Conservation (phyloP, 1,140 invertebrate species). For the Pachypsylla venusta region DNA sequence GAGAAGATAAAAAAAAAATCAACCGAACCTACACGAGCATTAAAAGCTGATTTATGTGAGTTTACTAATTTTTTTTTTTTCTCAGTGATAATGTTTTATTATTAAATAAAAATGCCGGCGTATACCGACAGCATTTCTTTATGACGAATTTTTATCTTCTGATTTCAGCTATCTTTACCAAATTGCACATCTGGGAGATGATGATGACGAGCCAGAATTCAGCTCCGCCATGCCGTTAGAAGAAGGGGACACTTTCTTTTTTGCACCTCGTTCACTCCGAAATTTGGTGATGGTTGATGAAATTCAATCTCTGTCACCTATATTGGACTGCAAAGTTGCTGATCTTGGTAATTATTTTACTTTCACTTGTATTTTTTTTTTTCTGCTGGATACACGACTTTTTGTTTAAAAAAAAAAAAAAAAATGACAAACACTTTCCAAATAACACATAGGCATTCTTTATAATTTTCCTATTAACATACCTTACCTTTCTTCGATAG, state of each 20-base stretch:
- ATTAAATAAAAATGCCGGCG: no score
- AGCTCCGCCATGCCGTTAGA: slow-evolving; percentile 96
- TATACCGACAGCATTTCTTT: neutral
- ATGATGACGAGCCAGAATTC: slow-evolving; percentile 98
- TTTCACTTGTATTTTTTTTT: neutral
- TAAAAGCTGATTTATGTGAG: neutral
- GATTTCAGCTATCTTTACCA: slow-evolving; percentile 83
- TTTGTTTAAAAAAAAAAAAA: no score
- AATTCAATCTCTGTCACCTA: slow-evolving; percentile 91
- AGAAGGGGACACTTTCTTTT: slow-evolving; percentile 99
- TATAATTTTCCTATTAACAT: no score
- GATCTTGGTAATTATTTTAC: slow-evolving; percentile 24
- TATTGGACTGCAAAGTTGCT: slow-evolving; percentile 66
- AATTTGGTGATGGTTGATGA: slow-evolving; percentile 98
- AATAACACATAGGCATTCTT: no score
- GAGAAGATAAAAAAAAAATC: no score
- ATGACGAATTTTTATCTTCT: slow-evolving; percentile 19
- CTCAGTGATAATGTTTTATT: neutral
- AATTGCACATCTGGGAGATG: slow-evolving; percentile 97
- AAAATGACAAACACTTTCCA: no score
- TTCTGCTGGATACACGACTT: neutral
- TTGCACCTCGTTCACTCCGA: slow-evolving; percentile 80
- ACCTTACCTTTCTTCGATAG: no score
- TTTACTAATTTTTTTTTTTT: neutral
- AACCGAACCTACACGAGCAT: no score